Conservation (phyloP, 2,888 invertebrate genomes). For the Lepas anatifera region DNA sequence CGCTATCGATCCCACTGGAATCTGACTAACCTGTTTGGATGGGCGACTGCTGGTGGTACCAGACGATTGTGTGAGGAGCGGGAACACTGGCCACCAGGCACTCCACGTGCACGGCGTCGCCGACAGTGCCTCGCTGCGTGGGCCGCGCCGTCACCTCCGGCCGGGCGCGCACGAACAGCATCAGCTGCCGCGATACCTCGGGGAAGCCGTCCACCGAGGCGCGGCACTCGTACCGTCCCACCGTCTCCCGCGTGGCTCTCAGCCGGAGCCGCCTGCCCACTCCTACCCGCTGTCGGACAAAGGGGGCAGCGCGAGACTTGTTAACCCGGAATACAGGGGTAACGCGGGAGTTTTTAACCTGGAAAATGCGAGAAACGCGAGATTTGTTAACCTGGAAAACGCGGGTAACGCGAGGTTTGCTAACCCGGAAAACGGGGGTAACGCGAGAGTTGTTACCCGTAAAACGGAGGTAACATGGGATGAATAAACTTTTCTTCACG, state of each 20-base stretch:
- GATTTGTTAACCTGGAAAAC: too few species aligned
- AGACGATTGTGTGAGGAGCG: constrained; percentile 68
- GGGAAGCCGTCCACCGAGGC: constrained; percentile 76
- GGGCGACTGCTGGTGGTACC: constrained; percentile 57
- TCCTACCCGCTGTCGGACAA: constrained; percentile 42
- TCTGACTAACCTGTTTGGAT: neutral
- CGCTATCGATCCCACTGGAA: too few species aligned
- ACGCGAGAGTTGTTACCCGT: too few species aligned
- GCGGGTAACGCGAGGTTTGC: too few species aligned
- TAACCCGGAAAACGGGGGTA: too few species aligned
- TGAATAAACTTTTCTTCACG: too few species aligned
- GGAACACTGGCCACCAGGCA: constrained; percentile 84
- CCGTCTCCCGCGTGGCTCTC: constrained; percentile 59
- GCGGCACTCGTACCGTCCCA: constrained; percentile 77
- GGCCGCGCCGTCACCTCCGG: constrained; percentile 70
- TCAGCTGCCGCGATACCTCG: constrained; percentile 69
- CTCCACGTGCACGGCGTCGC: constrained; percentile 67
- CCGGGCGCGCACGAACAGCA: constrained; percentile 50
- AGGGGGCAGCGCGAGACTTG: too few species aligned
- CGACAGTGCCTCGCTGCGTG: constrained; percentile 69
- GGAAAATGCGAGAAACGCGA: too few species aligned
- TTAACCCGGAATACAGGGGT: neutral
- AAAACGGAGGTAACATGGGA: too few species aligned
- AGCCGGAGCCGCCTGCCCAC: constrained; percentile 64
- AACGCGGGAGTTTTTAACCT: neutral